Evolutionary conservation across 2,888 invertebrate species (phyloP), one percentile per base, ranked within the genome.

Genomic region (Tetanocera ferruginea): DNA sequence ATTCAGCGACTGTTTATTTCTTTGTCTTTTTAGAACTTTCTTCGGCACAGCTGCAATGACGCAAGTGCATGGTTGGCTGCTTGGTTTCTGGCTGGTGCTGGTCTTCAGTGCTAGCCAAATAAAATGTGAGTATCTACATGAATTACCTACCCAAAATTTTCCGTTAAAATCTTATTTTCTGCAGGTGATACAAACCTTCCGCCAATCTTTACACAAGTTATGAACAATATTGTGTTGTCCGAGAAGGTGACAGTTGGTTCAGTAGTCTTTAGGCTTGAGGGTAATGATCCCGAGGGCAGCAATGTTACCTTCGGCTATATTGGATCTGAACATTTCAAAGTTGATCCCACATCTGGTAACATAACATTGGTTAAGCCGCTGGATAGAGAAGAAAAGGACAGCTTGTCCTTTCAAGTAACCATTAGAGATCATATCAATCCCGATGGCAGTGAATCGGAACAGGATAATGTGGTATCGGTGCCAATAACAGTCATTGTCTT

Each of bases 321-420:
- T 80, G 96, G 96, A 34, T 96, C 96, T 3, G 95, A 97, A 88
- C 93, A 94, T 86, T 94, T 97, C 84, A 91, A 92, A 80, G 97
- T 97, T 11, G 92, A 97, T 89, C 91, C 94, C 14, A 91, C 91
- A 62, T 94, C 94, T 2, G 97, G 97, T 11, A 94, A 94, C 80
- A 95, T 97, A 72, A 95, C 93, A 0, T 91, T 97, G 55, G 93
- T 93, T 17, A 94, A 94, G 86, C 94, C 95, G 0, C 91, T 97
- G 82, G 96, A 97, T 90, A 92, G 96, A 86, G 97, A 97, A 92
- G 92, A 92, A 81, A 94, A 95, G 85, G 95, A 95, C 83, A 94
- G 95, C 19, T 91, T 97, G 82, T 93, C 94, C 83, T 94, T 97
- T 89, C 91, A 94, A 81, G 96, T 97, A 25, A 95, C 95, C 1